These are phyloP conservation scores for Crypturellus undulatus DNA, from an alignment of 2,113 vertebrate genomes.

Conservation along the genomic window DNA sequence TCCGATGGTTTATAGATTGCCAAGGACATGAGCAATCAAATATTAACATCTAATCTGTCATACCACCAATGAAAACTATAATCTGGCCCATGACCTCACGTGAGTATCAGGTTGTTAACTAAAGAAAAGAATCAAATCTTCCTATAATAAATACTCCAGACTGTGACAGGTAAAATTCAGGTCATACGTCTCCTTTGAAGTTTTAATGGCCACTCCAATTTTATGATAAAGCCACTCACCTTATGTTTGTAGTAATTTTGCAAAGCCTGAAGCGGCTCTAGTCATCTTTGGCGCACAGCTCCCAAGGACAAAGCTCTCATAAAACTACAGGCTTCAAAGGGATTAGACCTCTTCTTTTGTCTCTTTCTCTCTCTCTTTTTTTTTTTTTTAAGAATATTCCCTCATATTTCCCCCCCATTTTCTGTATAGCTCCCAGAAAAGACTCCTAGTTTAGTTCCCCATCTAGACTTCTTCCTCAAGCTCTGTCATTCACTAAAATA, in stretches of 20 bases:
- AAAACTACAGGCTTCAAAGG: slow-evolving; percentile 74
- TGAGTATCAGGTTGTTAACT: slow-evolving; percentile 59
- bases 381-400: not conserved
- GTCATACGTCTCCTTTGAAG: slow-evolving; percentile 66
- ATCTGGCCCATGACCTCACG: slow-evolving; percentile 50
- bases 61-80: slow-evolving; percentile 53
- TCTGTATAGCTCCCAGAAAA: not conserved
- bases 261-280: slow-evolving; percentile 58
- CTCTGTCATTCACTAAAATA: not conserved
- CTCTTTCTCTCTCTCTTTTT: not conserved
- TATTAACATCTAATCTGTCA: slow-evolving; percentile 69
- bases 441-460: not conserved
- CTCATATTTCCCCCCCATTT: not conserved
- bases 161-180: slow-evolving; percentile 69
- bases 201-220: slow-evolving; percentile 67
- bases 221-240: slow-evolving; percentile 69
- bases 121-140: slow-evolving; percentile 68
- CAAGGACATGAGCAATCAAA: slow-evolving; percentile 58
- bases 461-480: slow-evolving; percentile 13
- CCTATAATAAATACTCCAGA: slow-evolving; percentile 69
- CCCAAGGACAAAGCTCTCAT: slow-evolving; percentile 67
- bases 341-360: slow-evolving; percentile 56
- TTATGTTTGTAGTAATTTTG: slow-evolving; percentile 75
- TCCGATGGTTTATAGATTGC: slow-evolving; percentile 46
- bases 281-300: slow-evolving; percentile 57